Percentiles rank a stretch among this genome's conserved stretches.
Evolutionary conservation across 2,888 invertebrate species (phyloP).

Genomic region (Synergus umbraculus): DNA sequence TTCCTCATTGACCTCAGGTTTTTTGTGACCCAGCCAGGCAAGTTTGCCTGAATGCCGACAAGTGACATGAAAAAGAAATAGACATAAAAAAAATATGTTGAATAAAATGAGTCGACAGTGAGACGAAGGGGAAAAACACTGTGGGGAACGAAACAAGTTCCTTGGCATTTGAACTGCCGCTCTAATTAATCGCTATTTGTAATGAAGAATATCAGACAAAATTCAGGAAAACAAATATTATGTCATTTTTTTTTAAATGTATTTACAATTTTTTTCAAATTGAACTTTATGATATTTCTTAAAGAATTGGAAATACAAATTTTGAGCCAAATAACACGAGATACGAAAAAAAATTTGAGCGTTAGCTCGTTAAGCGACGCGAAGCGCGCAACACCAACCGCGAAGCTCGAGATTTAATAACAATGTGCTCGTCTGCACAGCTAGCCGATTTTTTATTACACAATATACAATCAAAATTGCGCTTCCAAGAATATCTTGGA

Average conservation of each 20-base stretch:
- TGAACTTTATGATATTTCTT: too few species aligned
- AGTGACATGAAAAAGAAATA: slow-evolving; percentile 3
- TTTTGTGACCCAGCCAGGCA: slow-evolving; percentile 21
- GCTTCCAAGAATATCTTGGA: slow-evolving; percentile 13
- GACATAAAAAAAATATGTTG: not conserved
- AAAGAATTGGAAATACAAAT: too few species aligned
- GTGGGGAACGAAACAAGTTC: not conserved
- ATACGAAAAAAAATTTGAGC: too few species aligned
- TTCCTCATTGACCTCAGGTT: slow-evolving; percentile 31
- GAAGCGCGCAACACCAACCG: too few species aligned
- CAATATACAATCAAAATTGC: not conserved
- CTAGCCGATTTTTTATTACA: not conserved
- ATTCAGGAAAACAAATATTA: not conserved
- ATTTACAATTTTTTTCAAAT: too few species aligned
- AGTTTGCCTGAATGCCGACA: slow-evolving; percentile 20
- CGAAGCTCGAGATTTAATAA: too few species aligned
- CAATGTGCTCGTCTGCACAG: too few species aligned
- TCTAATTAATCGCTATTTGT: slow-evolving; percentile 4
- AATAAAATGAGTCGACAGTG: not conserved
- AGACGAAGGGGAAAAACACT: not conserved
- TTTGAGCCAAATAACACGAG: too few species aligned
- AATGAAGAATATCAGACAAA: not conserved
- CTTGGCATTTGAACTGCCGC: not conserved
- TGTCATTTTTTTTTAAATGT: not conserved
- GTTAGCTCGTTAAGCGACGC: too few species aligned